A percentile compares a stretch with the other conserved stretches of the same genome.
These are phyloP conservation scores for Pseudopodoces humilis DNA, from an alignment of 2,113 vertebrate species.

Conservation along the genomic window DNA sequence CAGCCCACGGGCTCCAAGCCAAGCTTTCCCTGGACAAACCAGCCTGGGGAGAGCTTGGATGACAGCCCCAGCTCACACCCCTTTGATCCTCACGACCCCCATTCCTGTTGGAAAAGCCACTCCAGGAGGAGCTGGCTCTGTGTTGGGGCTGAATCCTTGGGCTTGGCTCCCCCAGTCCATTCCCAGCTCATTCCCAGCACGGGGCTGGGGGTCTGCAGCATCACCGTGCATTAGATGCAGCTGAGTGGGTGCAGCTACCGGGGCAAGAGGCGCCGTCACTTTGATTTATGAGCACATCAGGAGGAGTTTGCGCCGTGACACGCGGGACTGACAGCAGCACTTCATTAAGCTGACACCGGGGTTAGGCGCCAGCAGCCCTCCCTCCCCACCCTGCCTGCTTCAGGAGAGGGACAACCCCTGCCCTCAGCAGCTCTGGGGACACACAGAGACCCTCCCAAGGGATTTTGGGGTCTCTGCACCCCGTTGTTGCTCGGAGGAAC, in stretches of 20 bases:
- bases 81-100: rapidly evolving
- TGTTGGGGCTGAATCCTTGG: rapidly evolving
- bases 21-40: neutral
- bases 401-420: neutral
- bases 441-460: neutral
- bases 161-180: rapidly evolving
- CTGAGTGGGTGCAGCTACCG: constrained; percentile 87
- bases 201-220: constrained; percentile 68
- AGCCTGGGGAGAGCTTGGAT: neutral
- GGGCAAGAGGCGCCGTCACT: constrained; percentile 88
- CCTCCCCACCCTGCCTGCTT: neutral
- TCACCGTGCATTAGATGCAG: constrained; percentile 87
- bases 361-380: constrained; percentile 48
- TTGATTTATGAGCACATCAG: constrained; percentile 98
- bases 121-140: neutral
- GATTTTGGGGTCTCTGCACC: neutral
- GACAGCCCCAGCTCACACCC: neutral
- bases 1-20: neutral
- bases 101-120: neutral
- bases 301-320: constrained; percentile 88
- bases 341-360: constrained; percentile 89
- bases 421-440: neutral
- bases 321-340: constrained; percentile 86
- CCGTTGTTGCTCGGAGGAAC: neutral
- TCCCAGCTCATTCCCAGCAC: rapidly evolving